phyloP scores from a whole-genome alignment of 2,113 vertebrate species.

The Neopipo cinnamomea region DNA sequence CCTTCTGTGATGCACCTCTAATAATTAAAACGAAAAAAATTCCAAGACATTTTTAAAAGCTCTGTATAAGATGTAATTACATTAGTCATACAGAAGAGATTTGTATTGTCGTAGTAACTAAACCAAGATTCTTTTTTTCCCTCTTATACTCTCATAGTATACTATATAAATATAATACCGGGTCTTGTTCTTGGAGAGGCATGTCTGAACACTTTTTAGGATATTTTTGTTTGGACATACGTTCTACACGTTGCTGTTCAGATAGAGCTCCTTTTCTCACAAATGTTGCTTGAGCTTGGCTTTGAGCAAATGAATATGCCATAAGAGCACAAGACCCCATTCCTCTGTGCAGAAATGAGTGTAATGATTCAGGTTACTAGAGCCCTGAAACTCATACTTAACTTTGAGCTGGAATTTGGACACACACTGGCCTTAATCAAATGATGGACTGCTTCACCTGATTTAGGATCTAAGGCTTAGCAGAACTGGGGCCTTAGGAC shows the following conservation, averaged over 20 bases:
- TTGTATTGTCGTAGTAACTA: slow-evolving; percentile 16
- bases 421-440: not conserved
- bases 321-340: not conserved
- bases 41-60: not conserved
- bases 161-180: not conserved
- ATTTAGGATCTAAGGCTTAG: not conserved
- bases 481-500: not conserved
- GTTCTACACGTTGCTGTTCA: not conserved
- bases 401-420: not conserved
- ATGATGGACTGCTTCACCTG: not conserved
- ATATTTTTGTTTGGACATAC: not conserved
- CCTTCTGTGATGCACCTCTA: not conserved
- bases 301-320: not conserved
- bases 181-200: not conserved
- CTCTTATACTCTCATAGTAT: not conserved
- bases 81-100: not conserved
- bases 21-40: not conserved
- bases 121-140: not conserved
- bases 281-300: not conserved
- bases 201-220: not conserved
- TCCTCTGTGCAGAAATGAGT: not conserved
- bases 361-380: not conserved
- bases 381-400: not conserved
- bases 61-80: not conserved
- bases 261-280: not conserved